Conservation (phyloP, 2,888 invertebrate species). For the Tipula unca region DNA sequence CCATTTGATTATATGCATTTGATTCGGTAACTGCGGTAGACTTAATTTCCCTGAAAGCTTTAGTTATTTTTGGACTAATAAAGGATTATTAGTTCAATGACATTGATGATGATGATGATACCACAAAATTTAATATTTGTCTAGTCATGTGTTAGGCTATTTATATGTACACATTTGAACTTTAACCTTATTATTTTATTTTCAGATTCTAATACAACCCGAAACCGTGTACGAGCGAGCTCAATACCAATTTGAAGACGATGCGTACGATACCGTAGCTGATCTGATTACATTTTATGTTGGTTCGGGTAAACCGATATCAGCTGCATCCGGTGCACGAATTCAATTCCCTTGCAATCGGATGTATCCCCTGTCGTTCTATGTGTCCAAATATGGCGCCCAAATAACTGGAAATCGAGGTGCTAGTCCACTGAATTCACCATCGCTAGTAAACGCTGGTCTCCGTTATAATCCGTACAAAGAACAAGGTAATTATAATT, state of each 20-base stretch:
- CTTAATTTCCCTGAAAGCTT: background rate
- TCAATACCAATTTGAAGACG: conserved; percentile 90
- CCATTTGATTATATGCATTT: background rate
- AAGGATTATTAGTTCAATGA: background rate
- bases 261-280: conserved; percentile 85
- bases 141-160: background rate
- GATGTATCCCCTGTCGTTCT: conserved; percentile 67
- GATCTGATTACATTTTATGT: conserved; percentile 91
- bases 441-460: conserved; percentile 41
- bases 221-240: conserved; percentile 87
- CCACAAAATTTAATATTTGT: background rate
- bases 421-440: conserved; percentile 38
- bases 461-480: conserved; percentile 35
- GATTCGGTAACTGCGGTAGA: background rate
- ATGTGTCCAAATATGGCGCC: conserved; percentile 52
- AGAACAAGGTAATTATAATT: conserved; percentile 31
- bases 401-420: conserved; percentile 43
- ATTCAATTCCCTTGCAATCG: conserved; percentile 81
- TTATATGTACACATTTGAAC: background rate
- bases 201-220: conserved; percentile 71
- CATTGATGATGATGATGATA: background rate
- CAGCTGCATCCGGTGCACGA: conserved; percentile 77
- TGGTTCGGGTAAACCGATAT: conserved; percentile 81
- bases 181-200: conserved; percentile 18
- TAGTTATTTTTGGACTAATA: background rate